Evolutionary conservation across 2,113 vertebrate species (phyloP).

Genomic region (Passer domesticus): DNA sequence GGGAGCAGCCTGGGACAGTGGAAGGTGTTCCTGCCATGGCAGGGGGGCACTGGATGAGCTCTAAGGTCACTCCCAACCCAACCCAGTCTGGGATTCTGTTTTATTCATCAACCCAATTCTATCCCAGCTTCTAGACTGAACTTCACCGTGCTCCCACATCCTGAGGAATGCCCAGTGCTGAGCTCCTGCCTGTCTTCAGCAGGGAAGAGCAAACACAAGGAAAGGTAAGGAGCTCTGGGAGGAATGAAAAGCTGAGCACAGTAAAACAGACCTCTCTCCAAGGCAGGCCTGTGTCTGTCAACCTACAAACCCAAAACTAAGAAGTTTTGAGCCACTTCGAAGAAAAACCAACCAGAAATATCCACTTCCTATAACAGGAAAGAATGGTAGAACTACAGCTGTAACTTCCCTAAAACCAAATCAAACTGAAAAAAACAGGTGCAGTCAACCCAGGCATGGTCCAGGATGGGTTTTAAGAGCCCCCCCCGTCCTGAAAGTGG

Average conservation of each 20-base stretch:
- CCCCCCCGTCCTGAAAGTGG: neutral
- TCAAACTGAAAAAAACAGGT: neutral
- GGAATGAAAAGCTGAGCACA: neutral
- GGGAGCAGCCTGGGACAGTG: neutral
- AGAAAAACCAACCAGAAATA: neutral
- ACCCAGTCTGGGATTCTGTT: neutral
- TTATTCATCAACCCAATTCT: neutral
- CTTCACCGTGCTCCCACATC: accelerated
- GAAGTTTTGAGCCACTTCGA: neutral
- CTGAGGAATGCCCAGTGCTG: neutral
- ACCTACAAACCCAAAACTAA: neutral
- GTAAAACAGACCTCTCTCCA: neutral
- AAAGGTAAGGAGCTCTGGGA: neutral
- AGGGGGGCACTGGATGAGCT: neutral
- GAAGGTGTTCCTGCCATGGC: neutral
- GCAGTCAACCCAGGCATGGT: neutral
- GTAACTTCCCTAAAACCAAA: neutral
- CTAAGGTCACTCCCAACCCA: neutral
- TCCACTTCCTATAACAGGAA: neutral
- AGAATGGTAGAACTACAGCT: neutral
- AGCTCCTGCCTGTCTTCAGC: neutral
- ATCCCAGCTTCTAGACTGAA: neutral
- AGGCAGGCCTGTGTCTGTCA: neutral
- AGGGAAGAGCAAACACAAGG: no score
- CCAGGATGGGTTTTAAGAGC: neutral